Conservation (phyloP, 2,888 invertebrate genomes). For the Epsilonema sp. region DNA sequence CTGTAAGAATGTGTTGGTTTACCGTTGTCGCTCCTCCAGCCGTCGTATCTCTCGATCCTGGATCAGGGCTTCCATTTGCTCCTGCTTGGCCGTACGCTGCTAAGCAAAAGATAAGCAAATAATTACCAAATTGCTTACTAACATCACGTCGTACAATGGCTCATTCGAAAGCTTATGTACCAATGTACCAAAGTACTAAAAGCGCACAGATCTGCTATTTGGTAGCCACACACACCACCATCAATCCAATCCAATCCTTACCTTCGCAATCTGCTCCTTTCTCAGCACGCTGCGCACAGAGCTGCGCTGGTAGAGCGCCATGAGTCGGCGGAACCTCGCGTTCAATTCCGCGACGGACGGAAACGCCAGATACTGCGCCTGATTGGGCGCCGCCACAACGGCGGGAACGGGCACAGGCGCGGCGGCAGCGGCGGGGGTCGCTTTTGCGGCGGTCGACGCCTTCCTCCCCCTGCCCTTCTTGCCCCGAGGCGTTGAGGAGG, state of each 20-base stretch:
- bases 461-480: too few species aligned
- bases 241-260: constrained; percentile 2
- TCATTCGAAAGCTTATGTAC: too few species aligned
- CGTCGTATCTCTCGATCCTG: constrained; percentile 9
- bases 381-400: not conserved
- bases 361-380: constrained; percentile 16
- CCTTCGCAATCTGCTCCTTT: constrained; percentile 42
- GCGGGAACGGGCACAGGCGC: too few species aligned
- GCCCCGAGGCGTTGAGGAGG: too few species aligned
- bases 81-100: constrained; percentile 7
- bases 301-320: constrained; percentile 82
- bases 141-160: too few species aligned
- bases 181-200: too few species aligned
- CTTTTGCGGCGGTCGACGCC: too few species aligned
- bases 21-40: constrained; percentile 13
- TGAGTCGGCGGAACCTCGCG: constrained; percentile 68
- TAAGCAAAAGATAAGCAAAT: constrained; percentile 4
- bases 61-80: constrained; percentile 10
- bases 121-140: too few species aligned
- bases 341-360: constrained; percentile 58
- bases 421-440: too few species aligned
- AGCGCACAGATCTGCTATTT: too few species aligned
- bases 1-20: too few species aligned
- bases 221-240: too few species aligned
- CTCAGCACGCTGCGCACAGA: constrained; percentile 49